phyloP scores from a whole-genome alignment of 2,113 vertebrate species.

The Strix aluco region DNA sequence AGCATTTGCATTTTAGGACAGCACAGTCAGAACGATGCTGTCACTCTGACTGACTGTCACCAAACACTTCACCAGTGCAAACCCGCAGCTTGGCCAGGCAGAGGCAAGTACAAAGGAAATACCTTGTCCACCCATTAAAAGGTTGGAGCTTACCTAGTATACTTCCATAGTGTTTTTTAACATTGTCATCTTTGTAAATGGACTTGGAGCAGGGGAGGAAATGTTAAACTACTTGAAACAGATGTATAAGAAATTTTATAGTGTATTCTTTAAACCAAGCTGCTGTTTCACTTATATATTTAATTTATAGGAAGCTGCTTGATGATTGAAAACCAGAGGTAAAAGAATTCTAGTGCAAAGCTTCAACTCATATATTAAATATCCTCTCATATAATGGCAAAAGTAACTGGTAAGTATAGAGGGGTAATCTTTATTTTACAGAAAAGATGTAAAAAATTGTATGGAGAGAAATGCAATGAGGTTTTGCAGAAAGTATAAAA shows the following conservation, averaged over 20 bases:
- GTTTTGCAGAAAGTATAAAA: background rate
- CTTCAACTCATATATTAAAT: background rate
- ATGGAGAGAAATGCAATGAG: background rate
- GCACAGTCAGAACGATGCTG: background rate
- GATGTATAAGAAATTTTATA: background rate
- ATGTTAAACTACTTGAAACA: background rate
- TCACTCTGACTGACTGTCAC: background rate
- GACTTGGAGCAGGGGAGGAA: background rate
- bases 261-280: background rate
- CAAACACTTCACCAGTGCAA: background rate
- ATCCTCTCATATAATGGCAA: background rate
- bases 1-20: background rate
- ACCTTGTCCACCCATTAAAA: background rate
- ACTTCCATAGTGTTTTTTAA: background rate
- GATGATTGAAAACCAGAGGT: background rate
- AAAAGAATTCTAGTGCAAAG: background rate
- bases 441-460: background rate
- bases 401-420: background rate
- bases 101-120: background rate
- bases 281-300: background rate
- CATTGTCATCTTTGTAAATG: background rate
- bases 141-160: background rate
- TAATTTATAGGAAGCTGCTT: background rate
- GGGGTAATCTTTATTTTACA: background rate
- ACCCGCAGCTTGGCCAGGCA: background rate